Evolutionary conservation across 2,113 vertebrate species (phyloP), one percentile per base, ranked within the genome.

Genomic region (Gasterosteus aculeatus): DNA sequence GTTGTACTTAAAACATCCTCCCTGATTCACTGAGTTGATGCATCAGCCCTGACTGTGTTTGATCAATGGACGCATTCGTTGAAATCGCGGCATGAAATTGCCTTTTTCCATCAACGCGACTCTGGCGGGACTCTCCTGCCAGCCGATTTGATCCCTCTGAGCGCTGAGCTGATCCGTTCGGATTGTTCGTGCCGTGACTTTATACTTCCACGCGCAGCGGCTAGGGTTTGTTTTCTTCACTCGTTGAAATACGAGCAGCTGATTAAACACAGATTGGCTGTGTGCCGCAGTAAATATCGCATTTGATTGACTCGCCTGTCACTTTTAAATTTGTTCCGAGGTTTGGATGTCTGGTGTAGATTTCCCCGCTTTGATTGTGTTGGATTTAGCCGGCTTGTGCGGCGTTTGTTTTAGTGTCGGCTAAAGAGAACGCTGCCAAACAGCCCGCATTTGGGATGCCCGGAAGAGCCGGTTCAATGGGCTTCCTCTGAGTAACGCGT

Each of bases 1-100:
- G 49, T 76, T 84, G 60, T 67, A 70, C 71, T 91, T 85, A 82
- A 84, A 89, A 82, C 78, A 80, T 84, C 77, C 67, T 70, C 74
- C 74, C 79, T 26, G 68, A 83, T 82, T 70, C 83, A 76, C 74
- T 11, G 73, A 88, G 73, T 82, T 38, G 83, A 86, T 83, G 84
- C 71, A 85, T 88, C 88, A 85, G 33, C 73, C 56, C 53, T 18
- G 54, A 65, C 78, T 74, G 69, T 44, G 60, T 81, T 84, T 87
- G 87, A 90, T 92, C 82, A 85, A 69, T 89, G 83, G 74, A 85
- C 69, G 79, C 77, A 78, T 85, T 90, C 83, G 87, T 77, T 69
- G 61, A 80, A 89, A 88, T 81, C 79, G 63, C 83, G 63, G 78
- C 73, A 89, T 89, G 72, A 88, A 88, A 85, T 89, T 85, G 70